These are phyloP conservation scores for Ochropacha duplaris DNA, from an alignment of 2,888 invertebrate genomes.

Conservation along the genomic window DNA sequence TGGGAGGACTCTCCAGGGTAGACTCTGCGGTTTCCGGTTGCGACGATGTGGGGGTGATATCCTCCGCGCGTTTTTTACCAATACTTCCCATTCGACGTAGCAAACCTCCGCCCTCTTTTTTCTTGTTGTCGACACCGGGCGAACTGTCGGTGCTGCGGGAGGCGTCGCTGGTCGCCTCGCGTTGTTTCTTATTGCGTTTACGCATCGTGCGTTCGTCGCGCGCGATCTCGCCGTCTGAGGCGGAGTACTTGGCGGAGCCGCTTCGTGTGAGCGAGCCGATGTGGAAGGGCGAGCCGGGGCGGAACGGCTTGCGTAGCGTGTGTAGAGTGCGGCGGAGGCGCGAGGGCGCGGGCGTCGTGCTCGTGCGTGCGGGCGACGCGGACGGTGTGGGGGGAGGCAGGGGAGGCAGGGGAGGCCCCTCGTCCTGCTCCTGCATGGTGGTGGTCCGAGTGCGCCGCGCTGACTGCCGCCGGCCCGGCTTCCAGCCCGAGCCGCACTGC, in stretches of 20 bases:
- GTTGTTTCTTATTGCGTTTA: slow-evolving; percentile 76
- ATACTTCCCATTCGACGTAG: slow-evolving; percentile 73
- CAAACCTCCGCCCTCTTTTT: slow-evolving; percentile 58
- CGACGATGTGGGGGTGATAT: slow-evolving; percentile 38
- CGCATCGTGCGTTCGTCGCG: slow-evolving; percentile 79
- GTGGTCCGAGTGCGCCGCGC: slow-evolving; percentile 51
- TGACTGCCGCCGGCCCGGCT: slow-evolving; percentile 54
- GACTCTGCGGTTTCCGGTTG: slow-evolving; percentile 29
- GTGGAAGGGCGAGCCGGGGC: slow-evolving; percentile 80
- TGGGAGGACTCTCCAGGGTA: slow-evolving; percentile 20
- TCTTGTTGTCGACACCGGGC: slow-evolving; percentile 65
- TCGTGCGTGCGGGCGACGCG: slow-evolving; percentile 40
- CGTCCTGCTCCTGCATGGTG: slow-evolving; percentile 69
- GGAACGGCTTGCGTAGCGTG: slow-evolving; percentile 77
- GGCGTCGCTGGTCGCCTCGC: slow-evolving; percentile 60
- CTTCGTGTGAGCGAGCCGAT: slow-evolving; percentile 74
- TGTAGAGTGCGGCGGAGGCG: slow-evolving; percentile 76
- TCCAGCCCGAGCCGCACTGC: slow-evolving; percentile 23
- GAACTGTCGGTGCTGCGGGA: slow-evolving; percentile 67
- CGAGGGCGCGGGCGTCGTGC: too few species aligned
- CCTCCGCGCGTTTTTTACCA: slow-evolving; percentile 61
- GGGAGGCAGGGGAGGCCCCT: slow-evolving; percentile 56
- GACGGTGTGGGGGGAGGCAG: too few species aligned
- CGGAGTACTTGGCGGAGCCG: slow-evolving; percentile 70
- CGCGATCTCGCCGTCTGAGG: slow-evolving; percentile 76